phyloP scores from a whole-genome alignment of 2,113 vertebrate genomes.

The Rhinoderma darwinii region DNA sequence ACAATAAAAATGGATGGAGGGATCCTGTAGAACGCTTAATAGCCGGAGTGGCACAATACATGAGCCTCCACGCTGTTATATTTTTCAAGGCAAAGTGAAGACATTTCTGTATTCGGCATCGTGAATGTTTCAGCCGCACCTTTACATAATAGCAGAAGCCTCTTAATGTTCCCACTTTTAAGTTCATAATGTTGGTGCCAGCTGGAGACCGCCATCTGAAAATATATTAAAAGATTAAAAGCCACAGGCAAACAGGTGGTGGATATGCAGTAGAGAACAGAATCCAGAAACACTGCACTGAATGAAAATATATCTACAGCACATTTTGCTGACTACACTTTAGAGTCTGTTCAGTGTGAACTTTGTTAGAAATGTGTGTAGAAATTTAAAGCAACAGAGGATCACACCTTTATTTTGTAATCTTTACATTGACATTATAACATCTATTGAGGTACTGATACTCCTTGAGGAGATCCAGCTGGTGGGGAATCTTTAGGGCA shows the following conservation, averaged over 20 bases:
- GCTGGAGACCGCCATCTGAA: constrained; percentile 18
- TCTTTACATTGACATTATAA: background rate
- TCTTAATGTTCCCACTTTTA: background rate
- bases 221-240: constrained; percentile 25
- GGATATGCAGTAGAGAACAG: constrained; percentile 36
- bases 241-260: background rate
- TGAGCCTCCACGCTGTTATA: background rate
- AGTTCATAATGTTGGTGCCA: background rate
- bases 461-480: too few relatives aligned
- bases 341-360: constrained; percentile 6
- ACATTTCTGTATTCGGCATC: background rate
- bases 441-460: too few relatives aligned
- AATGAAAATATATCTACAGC: background rate
- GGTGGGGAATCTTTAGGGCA: too few relatives aligned
- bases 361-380: background rate
- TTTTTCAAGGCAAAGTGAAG: constrained; percentile 12
- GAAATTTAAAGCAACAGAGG: background rate
- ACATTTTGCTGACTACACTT: constrained; percentile 31
- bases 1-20: constrained; percentile 3
- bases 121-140: background rate
- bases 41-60: background rate
- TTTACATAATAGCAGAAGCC: background rate
- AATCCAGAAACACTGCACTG: background rate
- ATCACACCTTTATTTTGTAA: background rate
- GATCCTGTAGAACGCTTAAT: constrained; percentile 2